Evolutionary conservation across 2,797 vertebrate species (phyloP).

Genomic region (Luscinia luscinia): DNA sequence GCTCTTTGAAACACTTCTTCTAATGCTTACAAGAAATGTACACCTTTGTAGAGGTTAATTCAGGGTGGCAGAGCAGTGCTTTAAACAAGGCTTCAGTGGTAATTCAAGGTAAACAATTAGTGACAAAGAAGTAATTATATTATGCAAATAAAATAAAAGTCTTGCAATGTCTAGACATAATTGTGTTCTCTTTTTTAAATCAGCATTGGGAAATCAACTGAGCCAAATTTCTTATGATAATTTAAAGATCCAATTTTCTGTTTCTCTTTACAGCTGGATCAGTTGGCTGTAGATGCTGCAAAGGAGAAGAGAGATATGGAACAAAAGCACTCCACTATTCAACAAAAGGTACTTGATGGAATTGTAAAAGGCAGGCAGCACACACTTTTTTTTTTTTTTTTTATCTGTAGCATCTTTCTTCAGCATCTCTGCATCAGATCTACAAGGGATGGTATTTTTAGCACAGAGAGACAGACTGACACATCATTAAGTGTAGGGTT

Average conservation of each 20-base stretch:
- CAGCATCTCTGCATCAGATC: neutral
- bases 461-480: neutral
- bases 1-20: slow-evolving; percentile 28
- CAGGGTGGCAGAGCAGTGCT: slow-evolving; percentile 51
- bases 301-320: slow-evolving; percentile 98
- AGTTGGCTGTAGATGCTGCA: slow-evolving; percentile 91
- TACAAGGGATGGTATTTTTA: neutral
- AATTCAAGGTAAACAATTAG: slow-evolving; percentile 45
- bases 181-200: neutral
- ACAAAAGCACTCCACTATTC: slow-evolving; percentile 97
- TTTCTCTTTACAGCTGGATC: slow-evolving; percentile 87
- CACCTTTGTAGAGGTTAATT: slow-evolving; percentile 34
- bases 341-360: slow-evolving; percentile 89
- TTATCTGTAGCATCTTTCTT: neutral
- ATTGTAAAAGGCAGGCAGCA: neutral
- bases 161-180: slow-evolving; percentile 18
- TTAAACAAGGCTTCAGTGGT: slow-evolving; percentile 24
- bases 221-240: slow-evolving; percentile 23
- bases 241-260: slow-evolving; percentile 50
- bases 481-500: neutral
- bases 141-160: slow-evolving; percentile 27
- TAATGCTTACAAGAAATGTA: neutral
- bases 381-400: neutral
- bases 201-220: slow-evolving; percentile 13
- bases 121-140: neutral